These are phyloP conservation scores for Heliangelus exortis DNA, from an alignment of 2,797 vertebrate genomes.

Conservation along the genomic window DNA sequence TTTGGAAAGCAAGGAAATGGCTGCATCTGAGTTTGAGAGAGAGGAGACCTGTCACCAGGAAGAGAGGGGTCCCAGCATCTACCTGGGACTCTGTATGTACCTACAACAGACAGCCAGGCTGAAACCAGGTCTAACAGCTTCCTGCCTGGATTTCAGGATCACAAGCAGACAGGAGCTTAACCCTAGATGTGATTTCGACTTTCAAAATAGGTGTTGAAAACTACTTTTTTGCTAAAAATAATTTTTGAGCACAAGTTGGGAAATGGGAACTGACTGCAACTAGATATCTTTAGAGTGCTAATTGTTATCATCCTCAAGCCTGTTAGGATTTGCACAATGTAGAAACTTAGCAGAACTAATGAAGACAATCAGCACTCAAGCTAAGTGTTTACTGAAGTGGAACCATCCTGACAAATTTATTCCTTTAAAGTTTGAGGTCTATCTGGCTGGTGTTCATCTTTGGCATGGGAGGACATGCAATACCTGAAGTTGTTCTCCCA, in stretches of 20 bases:
- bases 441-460: background rate
- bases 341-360: background rate
- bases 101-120: background rate
- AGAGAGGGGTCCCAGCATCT: background rate
- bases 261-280: background rate
- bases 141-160: background rate
- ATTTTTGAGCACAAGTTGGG: background rate
- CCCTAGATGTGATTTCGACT: background rate
- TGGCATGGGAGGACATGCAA: background rate
- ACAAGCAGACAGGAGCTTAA: background rate
- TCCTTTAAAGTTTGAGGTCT: background rate
- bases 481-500: background rate
- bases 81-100: too few species aligned
- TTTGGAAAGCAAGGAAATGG: background rate
- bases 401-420: background rate
- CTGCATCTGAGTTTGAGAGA: background rate
- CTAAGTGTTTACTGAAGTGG: background rate
- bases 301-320: background rate
- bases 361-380: background rate
- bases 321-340: background rate
- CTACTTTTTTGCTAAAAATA: too few species aligned
- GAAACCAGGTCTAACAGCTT: background rate
- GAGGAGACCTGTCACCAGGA: background rate
- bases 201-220: too few species aligned
- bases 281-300: background rate